Evolutionary conservation across 2,888 invertebrate species (phyloP), one percentile per base, ranked within the genome.

Genomic region (Sicus ferrugineus): DNA sequence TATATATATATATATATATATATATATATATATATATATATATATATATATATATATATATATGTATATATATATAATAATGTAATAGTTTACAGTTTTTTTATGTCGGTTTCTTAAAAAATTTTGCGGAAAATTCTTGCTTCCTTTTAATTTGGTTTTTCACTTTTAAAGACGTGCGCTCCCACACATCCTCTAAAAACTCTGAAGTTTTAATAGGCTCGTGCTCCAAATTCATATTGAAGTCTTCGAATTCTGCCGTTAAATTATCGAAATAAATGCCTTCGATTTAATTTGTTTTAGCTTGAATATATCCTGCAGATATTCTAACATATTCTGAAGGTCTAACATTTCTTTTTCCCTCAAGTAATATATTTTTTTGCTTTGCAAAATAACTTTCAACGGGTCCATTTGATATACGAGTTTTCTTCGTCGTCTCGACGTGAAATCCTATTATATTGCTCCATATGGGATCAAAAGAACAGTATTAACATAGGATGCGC

Each of bases 391-490:
- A 63, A 6, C 30, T 48, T 19, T 63, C 50, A n/a, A 48, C 48
- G 0, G 50, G 63, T n/a, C 63, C 63, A 48, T 63, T 63, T 26
- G 63, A 63, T 1, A 63, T 46, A 26, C 63, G 14, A 2, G 63
- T 63, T 48, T 63, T 63, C 1, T 14, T 14, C 7, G 63, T 48
- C 6, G 48, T 63, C 48, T 48, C 63, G 11, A 63, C 30, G 42
- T 63, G 63, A 46, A 48, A 63, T 26, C 63, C 48, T 30, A 63
- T 63, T 30, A 63, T n/a, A 48, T 62, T 48, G 16, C 26, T 63
- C 26, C 59, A 59, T n/a, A 59, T 31, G 16, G 59, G 59, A 23
- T 31, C 59, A 34, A 31, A 59, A 7, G 59, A 16, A 34, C 59
- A 59, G n/a, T 59, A 59, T 59, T 59, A 31, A n/a, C 3, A 30